phyloP scores from a whole-genome alignment of 2,888 invertebrate genomes.

The Hecatera dysodea region DNA sequence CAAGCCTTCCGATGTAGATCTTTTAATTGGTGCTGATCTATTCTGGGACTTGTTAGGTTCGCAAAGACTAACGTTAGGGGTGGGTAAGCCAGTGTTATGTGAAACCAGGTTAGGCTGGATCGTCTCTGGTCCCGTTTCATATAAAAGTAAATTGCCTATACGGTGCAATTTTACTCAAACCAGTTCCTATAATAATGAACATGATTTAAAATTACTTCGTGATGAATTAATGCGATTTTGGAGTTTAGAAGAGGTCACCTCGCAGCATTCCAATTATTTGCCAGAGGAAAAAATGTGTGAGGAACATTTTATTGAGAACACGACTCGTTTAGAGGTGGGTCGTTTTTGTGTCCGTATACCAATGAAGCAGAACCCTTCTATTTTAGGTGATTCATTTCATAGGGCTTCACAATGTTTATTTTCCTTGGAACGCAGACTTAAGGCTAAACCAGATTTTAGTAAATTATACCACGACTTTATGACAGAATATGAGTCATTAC shows the following conservation, averaged over 20 bases:
- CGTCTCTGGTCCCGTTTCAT: background rate
- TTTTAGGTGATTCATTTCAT: background rate
- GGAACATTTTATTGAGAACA: background rate
- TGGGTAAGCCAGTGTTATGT: slow-evolving; percentile 2
- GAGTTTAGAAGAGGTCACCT: background rate
- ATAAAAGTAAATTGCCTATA: background rate
- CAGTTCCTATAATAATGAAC: background rate
- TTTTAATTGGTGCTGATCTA: background rate
- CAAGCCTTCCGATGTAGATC: background rate
- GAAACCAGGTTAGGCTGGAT: slow-evolving; percentile 11
- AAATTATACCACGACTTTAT: background rate
- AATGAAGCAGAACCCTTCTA: background rate
- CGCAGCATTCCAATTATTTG: background rate
- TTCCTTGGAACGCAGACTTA: background rate
- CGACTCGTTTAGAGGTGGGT: background rate
- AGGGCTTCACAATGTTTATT: background rate
- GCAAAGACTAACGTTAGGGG: background rate
- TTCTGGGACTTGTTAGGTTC: slow-evolving; percentile 1
- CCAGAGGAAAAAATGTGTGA: background rate
- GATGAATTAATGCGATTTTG: background rate
- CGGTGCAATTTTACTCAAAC: background rate
- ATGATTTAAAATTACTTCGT: background rate
- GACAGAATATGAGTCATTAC: too few relatives aligned
- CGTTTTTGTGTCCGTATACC: slow-evolving; percentile 2
- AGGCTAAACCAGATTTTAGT: background rate